Evolutionary conservation across 2,797 vertebrate genomes (phyloP), one percentile per base, ranked within the genome.

Genomic region (Perodicticus potto): DNA sequence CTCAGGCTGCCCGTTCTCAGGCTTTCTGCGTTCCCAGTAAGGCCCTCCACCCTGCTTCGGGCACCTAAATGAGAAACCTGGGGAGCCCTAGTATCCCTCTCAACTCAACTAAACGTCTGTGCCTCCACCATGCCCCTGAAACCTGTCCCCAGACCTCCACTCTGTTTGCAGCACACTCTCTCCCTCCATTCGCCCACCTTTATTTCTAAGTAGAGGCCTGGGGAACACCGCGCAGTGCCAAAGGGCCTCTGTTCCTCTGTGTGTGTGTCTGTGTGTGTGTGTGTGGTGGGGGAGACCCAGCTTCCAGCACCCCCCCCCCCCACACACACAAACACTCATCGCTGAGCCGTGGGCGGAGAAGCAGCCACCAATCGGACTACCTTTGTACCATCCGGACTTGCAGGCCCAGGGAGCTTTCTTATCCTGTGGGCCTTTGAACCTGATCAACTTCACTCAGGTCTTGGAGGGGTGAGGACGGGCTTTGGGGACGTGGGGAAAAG

Each of bases 321-420:
- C 45, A 40, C 40, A 40, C 40, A 40, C 40, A 13, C 43, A 45
- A 5, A 45, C 43, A 22, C 34, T 81, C 34, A 65, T 32, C 16
- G 25, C 0, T 1, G 49, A 40, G 25, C 67, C 16, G 1, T 34
- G 9, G 53, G 22, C 5, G 0, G 16, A 86, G 77, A 93, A 13
- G 53, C n/a, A 4, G 78, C 2, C 61, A 34, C 84, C 77, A 57
- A 23, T 11, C 1, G 11, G 74, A 53, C 14, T 63, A 10, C 43
- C 59, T 97, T 98, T 94, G 97, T 91, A 77, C 70, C 67, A 97
- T 6, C 88, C 97, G 96, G 97, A 69, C 96, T 89, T 82, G 61
- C 63, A 4, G 4, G 17, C 1, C 49, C 8, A 0, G 34, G 34
- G 17, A 13, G 22, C 70, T 88, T 32, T 34, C 80, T 16, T 29